Evolutionary conservation across 2,797 vertebrate species (phyloP), one percentile per base, ranked within the genome.

Genomic region (Pantherophis alleghaniensis): DNA sequence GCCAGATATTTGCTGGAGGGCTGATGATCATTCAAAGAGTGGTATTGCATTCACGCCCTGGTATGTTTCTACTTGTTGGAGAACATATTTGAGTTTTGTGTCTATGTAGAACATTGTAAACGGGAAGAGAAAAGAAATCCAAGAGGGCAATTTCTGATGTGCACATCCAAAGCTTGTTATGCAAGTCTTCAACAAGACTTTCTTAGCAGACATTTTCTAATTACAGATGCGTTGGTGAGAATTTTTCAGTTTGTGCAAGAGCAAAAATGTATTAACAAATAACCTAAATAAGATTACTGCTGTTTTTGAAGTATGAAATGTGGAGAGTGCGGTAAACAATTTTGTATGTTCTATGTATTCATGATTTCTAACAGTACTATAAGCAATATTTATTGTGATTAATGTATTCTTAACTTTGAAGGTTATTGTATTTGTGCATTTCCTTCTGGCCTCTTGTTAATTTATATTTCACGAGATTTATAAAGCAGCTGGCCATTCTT

Each of bases 41-140:
- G 22, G 96, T 98, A 86, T 53, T 98, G 96, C 97, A 97, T 93
- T 98, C 98, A 63, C 97, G 98, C 63, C 98, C 98, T 16, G 98
- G 98, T 98, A 98, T 7, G 98, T 98, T 96, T 96, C 96, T 92
- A 22, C 92, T 91, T 96, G 28, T 86, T 3, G 3, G 87, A 28
- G 92, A 83, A 89, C 55, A 91, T 7, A 56, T 55, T 1, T 61
- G 6, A 90, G 5, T 66, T 92, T 86, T 42, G 57, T 92, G n/a
- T 69, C 3, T 24, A 94, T 95, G 86, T 18, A 51, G 91, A 79
- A 91, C 89, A 20, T 59, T 93, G 16, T 69, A 59, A 95, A 91
- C 20, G 12, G 2, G 24, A 63, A 93, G 12, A 86, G 28, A 89
- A 91, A 61, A 92, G 93, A 90, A 26, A 91, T 90, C 13, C 18